Base-by-base conservation (phyloP, 2,113 vertebrate genomes). In the Siniperca chuatsi region DNA sequence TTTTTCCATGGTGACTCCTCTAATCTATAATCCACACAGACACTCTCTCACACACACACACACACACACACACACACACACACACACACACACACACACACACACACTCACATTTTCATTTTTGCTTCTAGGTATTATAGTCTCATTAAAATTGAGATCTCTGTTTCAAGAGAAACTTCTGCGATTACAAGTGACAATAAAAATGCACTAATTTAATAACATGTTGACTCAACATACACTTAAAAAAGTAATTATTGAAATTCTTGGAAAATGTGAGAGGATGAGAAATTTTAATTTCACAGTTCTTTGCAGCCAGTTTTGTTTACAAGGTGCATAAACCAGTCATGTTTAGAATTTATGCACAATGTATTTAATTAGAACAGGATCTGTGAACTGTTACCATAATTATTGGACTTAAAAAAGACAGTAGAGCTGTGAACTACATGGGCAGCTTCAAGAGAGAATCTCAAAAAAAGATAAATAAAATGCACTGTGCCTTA, bases 181-280 rank as follows among this genome's bases (percentile, higher is more conserved):
- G 18, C 40, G 46, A 86, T 82, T 65, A 52, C 8, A 76, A 55
- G 54, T 58, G 57, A 64, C 83, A 79, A 35, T 18, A 13, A 40
- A 75, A 85, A 83, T 40, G 58, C 25, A 78, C 55, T 78, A 83
- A 92, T 90, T 90, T 58, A 83, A 83, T 87, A 86, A 87, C 20
- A 66, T 16, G 54, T 76, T 87, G 69, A 70, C 79, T 86, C 79
- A 80, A 85, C 65, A 79, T 81, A 77, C 69, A 75, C 55, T 72
- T 70, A 61, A 81, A 83, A 88, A 79, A 79, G n/a, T 29, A 82
- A 86, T 90, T 79, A 85, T 82, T 76, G 58, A 61, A 80, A 79
- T 74, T 66, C 71, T 77, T 46, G 16, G 54, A 55, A 70, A 88
- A 80, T 61, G 44, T 12, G 40, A 82, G 37, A 60, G 35, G 60